phyloP scores from a whole-genome alignment of 2,888 invertebrate species.

The Anagyrus pseudococci region DNA sequence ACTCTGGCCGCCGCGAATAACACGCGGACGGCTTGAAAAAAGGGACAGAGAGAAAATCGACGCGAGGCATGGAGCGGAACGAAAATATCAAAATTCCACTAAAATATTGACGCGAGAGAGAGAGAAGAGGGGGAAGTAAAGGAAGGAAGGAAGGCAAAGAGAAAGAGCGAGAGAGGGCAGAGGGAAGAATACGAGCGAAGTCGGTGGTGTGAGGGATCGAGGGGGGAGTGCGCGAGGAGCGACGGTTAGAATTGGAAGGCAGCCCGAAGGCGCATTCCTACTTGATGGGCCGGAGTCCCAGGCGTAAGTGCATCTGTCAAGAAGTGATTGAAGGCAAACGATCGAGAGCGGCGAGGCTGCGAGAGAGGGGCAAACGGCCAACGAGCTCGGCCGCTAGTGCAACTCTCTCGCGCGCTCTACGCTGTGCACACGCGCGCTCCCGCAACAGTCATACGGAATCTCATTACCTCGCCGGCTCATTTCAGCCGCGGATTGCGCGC shows the following conservation, averaged over 20 bases:
- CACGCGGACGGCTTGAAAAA: constrained; percentile 2
- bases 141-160: too few species aligned
- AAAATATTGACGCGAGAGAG: constrained; percentile 22
- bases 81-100: constrained; percentile 4
- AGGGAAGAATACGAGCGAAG: neutral
- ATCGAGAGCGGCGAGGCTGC: constrained; percentile 46
- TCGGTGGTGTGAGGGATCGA: neutral
- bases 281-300: constrained; percentile 52
- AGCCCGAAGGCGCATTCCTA: constrained; percentile 55
- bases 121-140: too few species aligned
- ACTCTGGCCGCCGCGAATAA: too few species aligned
- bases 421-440: constrained; percentile 17
- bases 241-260: constrained; percentile 42
- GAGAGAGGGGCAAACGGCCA: constrained; percentile 8
- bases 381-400: constrained; percentile 40
- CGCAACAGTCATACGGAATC: constrained; percentile 40
- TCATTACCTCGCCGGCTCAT: constrained; percentile 53
- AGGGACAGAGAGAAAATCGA: neutral
- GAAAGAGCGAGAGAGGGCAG: constrained; percentile 34
- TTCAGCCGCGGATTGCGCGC: constrained; percentile 52
- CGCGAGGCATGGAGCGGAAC: neutral
- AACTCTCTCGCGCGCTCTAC: constrained; percentile 38
- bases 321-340: constrained; percentile 60
- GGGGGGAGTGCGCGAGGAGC: constrained; percentile 13
- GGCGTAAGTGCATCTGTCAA: constrained; percentile 59